phyloP scores from a whole-genome alignment of 2,888 invertebrate species.

The Drosophila mimica region DNA sequence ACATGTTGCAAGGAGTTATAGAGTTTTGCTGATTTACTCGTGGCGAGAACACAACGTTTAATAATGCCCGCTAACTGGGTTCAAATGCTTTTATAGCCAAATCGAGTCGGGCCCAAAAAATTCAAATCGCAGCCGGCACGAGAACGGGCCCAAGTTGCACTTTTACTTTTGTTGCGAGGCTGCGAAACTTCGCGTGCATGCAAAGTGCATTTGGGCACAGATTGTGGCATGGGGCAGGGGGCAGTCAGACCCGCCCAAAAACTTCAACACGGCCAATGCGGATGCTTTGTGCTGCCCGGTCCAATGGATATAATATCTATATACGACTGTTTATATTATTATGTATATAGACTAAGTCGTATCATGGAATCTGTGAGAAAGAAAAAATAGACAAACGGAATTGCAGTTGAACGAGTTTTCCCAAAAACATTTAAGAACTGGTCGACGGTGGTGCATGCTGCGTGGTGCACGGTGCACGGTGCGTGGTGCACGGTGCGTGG shows the following conservation, averaged over 20 bases:
- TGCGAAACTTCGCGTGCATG: conserved; percentile 56
- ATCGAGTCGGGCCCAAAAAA: conserved; percentile 46
- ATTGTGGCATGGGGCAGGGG: background rate
- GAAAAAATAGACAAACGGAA: conserved; percentile 22
- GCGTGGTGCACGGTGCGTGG: conserved; percentile 3
- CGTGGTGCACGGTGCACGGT: conserved; percentile 8
- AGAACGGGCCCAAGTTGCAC: conserved; percentile 54
- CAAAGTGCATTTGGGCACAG: conserved; percentile 44
- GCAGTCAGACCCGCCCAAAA: conserved; percentile 44
- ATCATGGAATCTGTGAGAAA: conserved; percentile 41
- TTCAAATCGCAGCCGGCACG: conserved; percentile 26
- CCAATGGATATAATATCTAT: conserved; percentile 46
- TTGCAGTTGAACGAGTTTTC: conserved; percentile 55
- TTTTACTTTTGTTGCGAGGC: conserved; percentile 73
- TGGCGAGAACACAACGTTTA: conserved; percentile 74
- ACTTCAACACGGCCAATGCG: conserved; percentile 37
- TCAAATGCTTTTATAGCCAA: conserved; percentile 74
- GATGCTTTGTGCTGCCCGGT: conserved; percentile 38
- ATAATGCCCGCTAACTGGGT: conserved; percentile 58
- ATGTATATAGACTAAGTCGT: conserved; percentile 12
- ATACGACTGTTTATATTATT: conserved; percentile 8
- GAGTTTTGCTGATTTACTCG: conserved; percentile 47
- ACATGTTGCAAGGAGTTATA: conserved; percentile 63
- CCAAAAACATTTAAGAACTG: conserved; percentile 56
- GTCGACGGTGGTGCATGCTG: conserved; percentile 27